A percentile compares a stretch with the other conserved stretches of the same genome.
phyloP scores from a whole-genome alignment of 2,113 vertebrate genomes.

The Triplophysa siluroides region DNA sequence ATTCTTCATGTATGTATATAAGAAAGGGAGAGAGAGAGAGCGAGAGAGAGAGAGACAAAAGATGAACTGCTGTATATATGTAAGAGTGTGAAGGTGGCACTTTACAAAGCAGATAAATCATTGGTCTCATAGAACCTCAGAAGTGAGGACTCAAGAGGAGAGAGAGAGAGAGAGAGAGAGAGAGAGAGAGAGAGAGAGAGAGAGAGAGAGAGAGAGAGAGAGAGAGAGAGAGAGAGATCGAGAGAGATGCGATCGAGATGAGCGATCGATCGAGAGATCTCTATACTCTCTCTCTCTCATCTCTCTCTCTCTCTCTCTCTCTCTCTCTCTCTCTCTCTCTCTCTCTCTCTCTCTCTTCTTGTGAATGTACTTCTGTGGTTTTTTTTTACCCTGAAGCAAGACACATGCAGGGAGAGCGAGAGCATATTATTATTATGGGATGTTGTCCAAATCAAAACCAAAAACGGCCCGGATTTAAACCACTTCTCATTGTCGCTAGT shows the following conservation, averaged over 20 bases:
- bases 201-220: no score
- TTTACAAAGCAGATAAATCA: conserved; percentile 51
- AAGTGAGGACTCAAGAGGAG: no score
- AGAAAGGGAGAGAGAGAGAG: background rate
- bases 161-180: no score
- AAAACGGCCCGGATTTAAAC: background rate
- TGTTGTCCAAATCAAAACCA: background rate
- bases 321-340: conserved; percentile 48
- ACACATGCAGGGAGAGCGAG: no score
- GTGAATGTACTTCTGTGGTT: no score
- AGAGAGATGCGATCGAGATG: no score
- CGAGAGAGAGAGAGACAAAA: background rate
- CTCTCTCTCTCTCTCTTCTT: background rate
- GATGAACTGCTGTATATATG: background rate
- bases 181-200: no score
- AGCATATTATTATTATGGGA: conserved; percentile 6
- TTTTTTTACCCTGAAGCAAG: no score
- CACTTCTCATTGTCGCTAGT: background rate
- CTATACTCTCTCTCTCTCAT: background rate
- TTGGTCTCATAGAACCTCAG: conserved; percentile 39
- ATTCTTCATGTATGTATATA: conserved; percentile 31
- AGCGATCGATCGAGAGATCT: no score
- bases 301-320: conserved; percentile 28
- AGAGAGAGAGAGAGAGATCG: no score
- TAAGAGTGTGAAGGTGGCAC: conserved; percentile 27